Evolutionary conservation across 1,140 invertebrate genomes (phyloP).

Genomic region (Drosophila nasuta): DNA sequence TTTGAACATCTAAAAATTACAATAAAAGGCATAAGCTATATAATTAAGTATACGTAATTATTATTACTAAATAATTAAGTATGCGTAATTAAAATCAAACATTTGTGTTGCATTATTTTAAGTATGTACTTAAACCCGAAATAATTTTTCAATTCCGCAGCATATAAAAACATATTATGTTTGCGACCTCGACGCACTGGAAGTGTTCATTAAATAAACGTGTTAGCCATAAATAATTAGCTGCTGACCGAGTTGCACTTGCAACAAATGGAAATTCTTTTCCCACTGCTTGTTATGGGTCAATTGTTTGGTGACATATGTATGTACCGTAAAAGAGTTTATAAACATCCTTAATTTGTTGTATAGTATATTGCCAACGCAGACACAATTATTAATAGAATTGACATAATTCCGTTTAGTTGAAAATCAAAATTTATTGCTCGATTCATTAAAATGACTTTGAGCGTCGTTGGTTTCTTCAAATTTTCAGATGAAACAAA

Average conservation of each 20-base stretch:
- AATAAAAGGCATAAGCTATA: neutral
- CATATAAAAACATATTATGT: conserved; percentile 29
- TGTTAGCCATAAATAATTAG: conserved; percentile 1
- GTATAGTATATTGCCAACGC: conserved; percentile 17
- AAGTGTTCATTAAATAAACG: conserved; percentile 31
- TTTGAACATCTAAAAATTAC: too few relatives aligned
- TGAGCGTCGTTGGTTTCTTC: conserved; percentile 46
- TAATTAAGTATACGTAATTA: conserved; percentile 3
- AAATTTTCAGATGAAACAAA: conserved; percentile 44
- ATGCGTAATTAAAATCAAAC: neutral
- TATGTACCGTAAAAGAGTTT: conserved; percentile 23
- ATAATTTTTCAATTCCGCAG: neutral
- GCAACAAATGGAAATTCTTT: conserved; percentile 1
- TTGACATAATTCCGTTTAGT: conserved; percentile 77
- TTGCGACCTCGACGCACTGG: conserved; percentile 28
- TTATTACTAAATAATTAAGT: neutral
- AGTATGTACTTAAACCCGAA: neutral
- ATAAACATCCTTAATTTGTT: conserved; percentile 73
- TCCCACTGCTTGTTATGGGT: neutral
- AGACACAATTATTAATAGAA: conserved; percentile 67
- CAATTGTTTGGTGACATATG: conserved; percentile 32
- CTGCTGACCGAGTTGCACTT: neutral
- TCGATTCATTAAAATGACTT: conserved; percentile 63
- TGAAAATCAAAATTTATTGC: conserved; percentile 66
- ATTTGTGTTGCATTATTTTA: neutral